Evolutionary conservation across 1,140 invertebrate genomes (phyloP).

Genomic region (Nephotettix cincticeps): DNA sequence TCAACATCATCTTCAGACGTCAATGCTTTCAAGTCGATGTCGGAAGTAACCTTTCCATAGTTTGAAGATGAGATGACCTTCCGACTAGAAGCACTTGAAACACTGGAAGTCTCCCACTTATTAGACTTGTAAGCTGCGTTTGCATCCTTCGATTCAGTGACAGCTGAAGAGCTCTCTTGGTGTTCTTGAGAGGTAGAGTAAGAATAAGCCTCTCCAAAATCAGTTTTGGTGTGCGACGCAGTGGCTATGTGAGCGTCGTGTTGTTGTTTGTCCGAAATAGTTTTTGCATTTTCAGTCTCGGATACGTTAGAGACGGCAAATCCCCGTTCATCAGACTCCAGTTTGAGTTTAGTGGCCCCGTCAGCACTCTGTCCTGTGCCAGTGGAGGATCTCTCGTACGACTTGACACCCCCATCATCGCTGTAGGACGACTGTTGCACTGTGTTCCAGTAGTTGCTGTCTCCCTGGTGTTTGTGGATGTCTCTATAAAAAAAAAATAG

Average conservation of each 20-base stretch:
- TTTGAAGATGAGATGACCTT: conserved; percentile 12
- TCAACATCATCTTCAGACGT: conserved; percentile 20
- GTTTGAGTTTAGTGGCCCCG: conserved; percentile 29
- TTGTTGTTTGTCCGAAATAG: conserved; percentile 2
- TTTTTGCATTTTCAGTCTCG: conserved; percentile 24
- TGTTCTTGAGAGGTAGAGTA: conserved; percentile 27
- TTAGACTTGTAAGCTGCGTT: conserved; percentile 23
- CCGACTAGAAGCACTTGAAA: conserved; percentile 30
- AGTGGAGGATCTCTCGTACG: conserved; percentile 11
- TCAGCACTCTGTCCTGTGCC: conserved; percentile 29
- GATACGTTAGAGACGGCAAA: background rate
- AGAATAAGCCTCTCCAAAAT: conserved; percentile 21
- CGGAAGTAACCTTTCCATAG: background rate
- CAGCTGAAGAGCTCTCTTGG: conserved; percentile 24
- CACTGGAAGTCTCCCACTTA: conserved; percentile 29
- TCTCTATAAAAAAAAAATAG: too few relatives aligned
- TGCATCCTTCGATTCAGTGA: conserved; percentile 15
- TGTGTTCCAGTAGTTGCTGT: conserved; percentile 38
- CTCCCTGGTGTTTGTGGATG: conserved; percentile 43
- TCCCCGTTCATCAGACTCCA: conserved; percentile 22
- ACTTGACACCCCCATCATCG: conserved; percentile 25
- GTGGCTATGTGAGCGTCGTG: conserved; percentile 8
- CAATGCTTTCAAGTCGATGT: conserved; percentile 15
- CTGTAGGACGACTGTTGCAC: conserved; percentile 35
- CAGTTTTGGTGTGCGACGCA: conserved; percentile 30